These are phyloP conservation scores for Etheostoma cragini DNA, from an alignment of 2,113 vertebrate species.

Conservation along the genomic window DNA sequence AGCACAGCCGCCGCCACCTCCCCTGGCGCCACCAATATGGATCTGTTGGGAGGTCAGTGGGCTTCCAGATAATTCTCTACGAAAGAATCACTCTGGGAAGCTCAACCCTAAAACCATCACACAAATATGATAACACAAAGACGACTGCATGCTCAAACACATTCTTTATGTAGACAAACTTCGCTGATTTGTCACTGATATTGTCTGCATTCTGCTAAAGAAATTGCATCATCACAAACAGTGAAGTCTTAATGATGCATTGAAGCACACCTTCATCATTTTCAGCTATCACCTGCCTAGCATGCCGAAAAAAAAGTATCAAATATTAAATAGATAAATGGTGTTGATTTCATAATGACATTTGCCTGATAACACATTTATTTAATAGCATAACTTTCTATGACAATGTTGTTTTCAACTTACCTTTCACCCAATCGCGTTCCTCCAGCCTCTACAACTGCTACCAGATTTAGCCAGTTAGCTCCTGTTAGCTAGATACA, in stretches of 20 bases:
- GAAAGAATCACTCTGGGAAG: constrained; percentile 78
- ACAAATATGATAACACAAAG: constrained; percentile 58
- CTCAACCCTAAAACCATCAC: constrained; percentile 70
- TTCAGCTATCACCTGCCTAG: constrained; percentile 8
- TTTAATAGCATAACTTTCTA: neutral
- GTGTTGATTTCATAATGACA: too few species aligned
- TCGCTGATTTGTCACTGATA: constrained; percentile 29
- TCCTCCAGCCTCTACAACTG: neutral
- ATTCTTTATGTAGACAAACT: constrained; percentile 29
- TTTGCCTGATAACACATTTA: too few species aligned
- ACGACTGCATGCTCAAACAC: constrained; percentile 62
- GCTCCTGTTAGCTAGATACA: neutral
- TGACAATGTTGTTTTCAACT: neutral
- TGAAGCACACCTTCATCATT: constrained; percentile 38
- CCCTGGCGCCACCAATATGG: constrained; percentile 88
- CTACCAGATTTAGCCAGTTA: neutral
- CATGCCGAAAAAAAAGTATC: neutral
- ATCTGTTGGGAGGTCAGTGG: constrained; percentile 99
- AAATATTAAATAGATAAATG: neutral
- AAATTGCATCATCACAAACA: constrained; percentile 48
- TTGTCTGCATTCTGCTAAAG: constrained; percentile 44
- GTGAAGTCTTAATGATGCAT: constrained; percentile 29
- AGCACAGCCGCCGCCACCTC: constrained; percentile 85
- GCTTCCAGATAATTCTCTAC: constrained; percentile 74
- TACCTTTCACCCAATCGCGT: neutral